Evolutionary conservation across 1,140 invertebrate species (phyloP), one percentile per base, ranked within the genome.

Genomic region (Colletes latitarsis): DNA sequence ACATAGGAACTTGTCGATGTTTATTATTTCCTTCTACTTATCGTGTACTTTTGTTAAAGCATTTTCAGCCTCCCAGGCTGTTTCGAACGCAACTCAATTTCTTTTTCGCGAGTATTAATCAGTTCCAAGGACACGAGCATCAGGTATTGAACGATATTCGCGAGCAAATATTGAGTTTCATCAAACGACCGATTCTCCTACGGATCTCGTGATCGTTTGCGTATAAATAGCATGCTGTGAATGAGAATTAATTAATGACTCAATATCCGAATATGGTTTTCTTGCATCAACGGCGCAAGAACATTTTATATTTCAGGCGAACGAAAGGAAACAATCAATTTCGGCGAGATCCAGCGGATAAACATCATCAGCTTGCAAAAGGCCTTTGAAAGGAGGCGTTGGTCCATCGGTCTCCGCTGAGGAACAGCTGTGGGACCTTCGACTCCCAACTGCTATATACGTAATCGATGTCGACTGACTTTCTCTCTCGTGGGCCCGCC

Each of bases 381-480:
- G 69, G 72, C n/a, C 53, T 75, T 75, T 67, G 53, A 57, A 57
- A 81, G 77, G 81, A 87, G 85, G 82, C 84, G 85, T 83, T 78
- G 85, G 84, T 87, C 82, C 85, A 86, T 81, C 84, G 73, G 19
- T 86, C 82, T 73, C 81, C 55, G 39, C 84, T 74, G 81, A 86
- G 81, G 78, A 87, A 87, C 86, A 87, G 78, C 86, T 81, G 85
- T 67, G 60, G 84, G 73, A 87, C 85, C 85, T 87, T 87, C 87
- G 88, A 78, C 86, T 88, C 77, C 82, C 86, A 87, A 89, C 87
- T 88, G 86, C 67, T 81, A 63, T 81, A 63, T 80, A 87, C 78
- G 86, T 89, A 90, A 90, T 90, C 85, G 87, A 90, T 86, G 88
- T 90, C 82, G 86, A 88, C 83, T 82, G 78, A 85, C 87, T 89